Evolutionary conservation across 2,797 vertebrate genomes (phyloP), one percentile per base, ranked within the genome.

Genomic region (Neostethus bicornis): DNA sequence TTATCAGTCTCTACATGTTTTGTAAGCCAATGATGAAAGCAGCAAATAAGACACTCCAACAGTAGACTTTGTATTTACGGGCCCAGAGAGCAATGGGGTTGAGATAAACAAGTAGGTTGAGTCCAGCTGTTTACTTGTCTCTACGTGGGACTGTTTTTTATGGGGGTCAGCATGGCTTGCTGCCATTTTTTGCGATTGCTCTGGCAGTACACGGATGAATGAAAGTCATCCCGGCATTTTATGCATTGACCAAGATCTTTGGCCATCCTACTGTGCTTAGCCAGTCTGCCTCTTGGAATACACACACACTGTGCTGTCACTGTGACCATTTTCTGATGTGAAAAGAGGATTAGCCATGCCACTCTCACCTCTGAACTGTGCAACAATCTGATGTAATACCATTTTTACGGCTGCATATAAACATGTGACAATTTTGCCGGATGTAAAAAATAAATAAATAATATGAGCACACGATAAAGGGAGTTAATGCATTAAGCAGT

Each of bases 371-470:
- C 38, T 47, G 38, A 60, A 73, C 66, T 51, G 61, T 55, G 49
- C 68, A 61, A 31, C 29, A 23, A 49, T 48, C 65, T 44, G 21
- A 35, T 28, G 34, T 5, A 28, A 51, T 63, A 61, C 55, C 44
- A 44, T 67, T 68, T 79, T 31, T 71, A 38, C 7, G 37, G 29
- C 62, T 66, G 72, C 66, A 79, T 73, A 84, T 87, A 74, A 31
- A 39, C 43, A 63, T 61, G 68, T 73, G 41, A 82, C 79, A 83
- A 83, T 66, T 37, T 69, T 55, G 65, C 75, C 79, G 81, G 75
- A 77, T 83, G 70, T 84, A 63, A 67, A 19, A 64, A 42, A 13
- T 5, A 49, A 79, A 67, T 19, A 64, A 42, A 13, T 5, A 49
- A 79, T 79, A 65, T 59, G 55, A 66, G 63, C 51, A 66, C 75